Conservation (phyloP, 1,140 invertebrate genomes). For the Macrotrachela quadricornifera region DNA sequence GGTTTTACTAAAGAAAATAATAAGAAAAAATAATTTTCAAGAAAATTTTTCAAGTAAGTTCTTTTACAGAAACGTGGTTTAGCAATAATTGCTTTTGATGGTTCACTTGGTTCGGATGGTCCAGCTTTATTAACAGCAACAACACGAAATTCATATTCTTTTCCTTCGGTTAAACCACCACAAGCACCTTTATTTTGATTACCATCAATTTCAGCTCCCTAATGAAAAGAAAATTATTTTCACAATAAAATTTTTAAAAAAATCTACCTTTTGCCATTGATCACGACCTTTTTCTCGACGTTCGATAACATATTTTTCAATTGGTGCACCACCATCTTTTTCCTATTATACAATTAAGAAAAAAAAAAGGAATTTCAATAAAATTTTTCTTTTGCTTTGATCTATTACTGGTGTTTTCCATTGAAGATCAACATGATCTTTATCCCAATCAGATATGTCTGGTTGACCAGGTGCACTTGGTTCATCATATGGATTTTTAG, state of each 20-base stretch:
- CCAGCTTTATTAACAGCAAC: slow-evolving; percentile 90
- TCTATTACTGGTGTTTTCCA: slow-evolving; percentile 54
- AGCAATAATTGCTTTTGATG: slow-evolving; percentile 41
- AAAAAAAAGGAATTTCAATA: background rate
- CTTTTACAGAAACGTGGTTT: slow-evolving; percentile 12
- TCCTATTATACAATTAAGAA: slow-evolving; percentile 35
- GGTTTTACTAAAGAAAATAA: too few species aligned
- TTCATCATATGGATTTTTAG: slow-evolving; percentile 82
- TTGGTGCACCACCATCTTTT: slow-evolving; percentile 64
- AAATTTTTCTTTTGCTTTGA: background rate
- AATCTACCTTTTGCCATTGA: background rate
- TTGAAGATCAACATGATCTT: slow-evolving; percentile 70
- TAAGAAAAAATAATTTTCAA: background rate
- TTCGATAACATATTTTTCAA: slow-evolving; percentile 84
- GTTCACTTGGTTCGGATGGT: slow-evolving; percentile 71
- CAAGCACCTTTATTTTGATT: slow-evolving; percentile 49
- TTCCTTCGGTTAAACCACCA: slow-evolving; percentile 57
- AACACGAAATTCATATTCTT: slow-evolving; percentile 88
- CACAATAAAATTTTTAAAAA: too few species aligned
- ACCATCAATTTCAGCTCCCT: slow-evolving; percentile 44
- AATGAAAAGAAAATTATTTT: slow-evolving; percentile 59
- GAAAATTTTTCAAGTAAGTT: too few species aligned
- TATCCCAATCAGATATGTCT: slow-evolving; percentile 78
- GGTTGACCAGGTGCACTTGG: slow-evolving; percentile 83
- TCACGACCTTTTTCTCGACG: slow-evolving; percentile 32